phyloP scores from a whole-genome alignment of 2,113 vertebrate species.

The Labeo rohita region DNA sequence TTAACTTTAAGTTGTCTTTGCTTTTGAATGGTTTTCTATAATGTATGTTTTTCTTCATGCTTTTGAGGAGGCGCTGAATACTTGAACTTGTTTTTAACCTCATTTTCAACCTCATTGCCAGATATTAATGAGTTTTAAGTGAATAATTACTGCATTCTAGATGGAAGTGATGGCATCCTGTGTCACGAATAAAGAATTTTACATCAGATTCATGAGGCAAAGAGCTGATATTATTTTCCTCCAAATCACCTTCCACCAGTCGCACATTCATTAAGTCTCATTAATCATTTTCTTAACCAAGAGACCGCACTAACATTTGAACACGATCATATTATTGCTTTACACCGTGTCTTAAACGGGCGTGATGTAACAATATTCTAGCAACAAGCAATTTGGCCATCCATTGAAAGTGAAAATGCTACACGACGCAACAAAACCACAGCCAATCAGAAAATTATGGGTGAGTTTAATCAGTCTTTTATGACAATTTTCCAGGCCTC shows the following conservation, averaged over 20 bases:
- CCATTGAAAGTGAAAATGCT: not conserved
- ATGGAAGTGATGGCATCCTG: slow-evolving; percentile 64
- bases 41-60: not conserved
- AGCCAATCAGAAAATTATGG: not conserved
- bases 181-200: slow-evolving; percentile 25
- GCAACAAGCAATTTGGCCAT: not conserved
- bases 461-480: not conserved
- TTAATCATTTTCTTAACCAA: slow-evolving; percentile 18
- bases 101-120: slow-evolving; percentile 51
- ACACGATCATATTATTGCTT: not conserved
- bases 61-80: slow-evolving; percentile 44
- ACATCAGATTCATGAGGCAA: not conserved
- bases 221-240: not conserved
- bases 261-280: not conserved
- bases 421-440: not conserved
- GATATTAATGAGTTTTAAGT: slow-evolving; percentile 66
- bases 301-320: not conserved
- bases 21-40: not conserved
- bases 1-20: not conserved
- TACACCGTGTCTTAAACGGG: not conserved
- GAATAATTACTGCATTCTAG: slow-evolving; percentile 63
- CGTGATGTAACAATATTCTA: not conserved
- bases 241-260: not conserved
- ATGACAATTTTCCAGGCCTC: not conserved
- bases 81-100: slow-evolving; percentile 63